A percentile compares a stretch with the other conserved stretches of the same genome.
Evolutionary conservation across 2,797 vertebrate species (phyloP).

Genomic region (Staurois parvus): DNA sequence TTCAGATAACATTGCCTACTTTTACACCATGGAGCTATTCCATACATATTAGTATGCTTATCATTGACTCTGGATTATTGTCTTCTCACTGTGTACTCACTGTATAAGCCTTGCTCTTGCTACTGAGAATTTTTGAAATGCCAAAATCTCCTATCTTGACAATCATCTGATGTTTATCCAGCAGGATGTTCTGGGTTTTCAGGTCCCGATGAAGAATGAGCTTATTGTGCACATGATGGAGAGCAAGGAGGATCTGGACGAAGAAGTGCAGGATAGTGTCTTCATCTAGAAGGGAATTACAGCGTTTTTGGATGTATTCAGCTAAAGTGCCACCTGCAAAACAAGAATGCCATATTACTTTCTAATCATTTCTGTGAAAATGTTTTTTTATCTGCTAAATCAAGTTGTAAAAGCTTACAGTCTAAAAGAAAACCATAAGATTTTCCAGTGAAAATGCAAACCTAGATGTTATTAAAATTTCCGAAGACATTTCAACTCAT

Average conservation of each 20-base stretch:
- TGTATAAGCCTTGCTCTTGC: constrained; percentile 99
- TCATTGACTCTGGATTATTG: background rate
- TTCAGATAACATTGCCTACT: too few species aligned
- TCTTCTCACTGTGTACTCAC: constrained; percentile 78
- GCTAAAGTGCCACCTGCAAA: constrained; percentile 90
- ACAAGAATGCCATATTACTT: background rate
- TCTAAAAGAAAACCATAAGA: too few species aligned
- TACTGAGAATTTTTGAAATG: constrained; percentile 98
- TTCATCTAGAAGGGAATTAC: constrained; percentile 95
- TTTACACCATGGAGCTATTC: too few species aligned
- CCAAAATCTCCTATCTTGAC: constrained; percentile 98
- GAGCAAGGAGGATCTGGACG: constrained; percentile 93
- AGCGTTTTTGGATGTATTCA: constrained; percentile 96
- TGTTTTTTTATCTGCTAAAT: too few species aligned
- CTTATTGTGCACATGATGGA: constrained; percentile 97
- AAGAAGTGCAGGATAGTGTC: constrained; percentile 98
- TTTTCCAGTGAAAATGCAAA: too few species aligned
- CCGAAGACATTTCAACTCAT: too few species aligned
- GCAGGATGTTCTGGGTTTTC: constrained; percentile 98
- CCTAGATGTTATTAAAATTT: too few species aligned
- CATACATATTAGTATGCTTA: too few species aligned
- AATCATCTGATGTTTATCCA: constrained; percentile 97
- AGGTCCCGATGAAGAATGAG: constrained; percentile 97
- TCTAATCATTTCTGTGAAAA: too few species aligned
- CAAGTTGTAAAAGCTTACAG: too few species aligned